A percentile compares a stretch with the other conserved stretches of the same genome.
These are phyloP conservation scores for Chascanopsetta lugubris DNA, from an alignment of 2,113 vertebrate genomes.

Conservation along the genomic window DNA sequence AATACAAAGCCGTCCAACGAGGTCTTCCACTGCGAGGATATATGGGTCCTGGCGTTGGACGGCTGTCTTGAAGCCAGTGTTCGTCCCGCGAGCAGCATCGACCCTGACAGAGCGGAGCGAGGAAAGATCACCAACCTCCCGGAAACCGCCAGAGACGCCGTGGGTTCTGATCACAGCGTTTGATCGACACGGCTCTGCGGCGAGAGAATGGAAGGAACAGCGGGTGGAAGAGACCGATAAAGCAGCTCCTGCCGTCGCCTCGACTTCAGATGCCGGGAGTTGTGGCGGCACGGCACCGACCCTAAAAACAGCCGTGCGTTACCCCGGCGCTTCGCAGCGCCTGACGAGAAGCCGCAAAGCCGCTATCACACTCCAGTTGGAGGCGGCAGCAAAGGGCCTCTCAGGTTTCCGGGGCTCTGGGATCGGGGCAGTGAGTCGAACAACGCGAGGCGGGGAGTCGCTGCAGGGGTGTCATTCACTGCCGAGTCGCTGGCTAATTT, in stretches of 20 bases:
- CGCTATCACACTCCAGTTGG: constrained; percentile 26
- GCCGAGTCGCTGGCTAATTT: constrained; percentile 48
- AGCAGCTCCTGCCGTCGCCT: background rate
- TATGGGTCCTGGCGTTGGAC: constrained; percentile 6
- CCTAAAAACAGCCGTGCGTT: background rate
- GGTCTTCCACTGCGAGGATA: constrained; percentile 9
- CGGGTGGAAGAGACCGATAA: background rate
- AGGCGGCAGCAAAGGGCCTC: background rate
- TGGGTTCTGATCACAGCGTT: background rate
- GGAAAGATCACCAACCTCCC: constrained; percentile 22
- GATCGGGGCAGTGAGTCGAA: constrained; percentile 10
- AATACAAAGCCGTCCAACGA: constrained; percentile 8
- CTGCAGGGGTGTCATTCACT: constrained; percentile 32
- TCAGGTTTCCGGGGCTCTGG: background rate
- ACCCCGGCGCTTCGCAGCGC: constrained; percentile 1
- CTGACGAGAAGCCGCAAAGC: constrained; percentile 21
- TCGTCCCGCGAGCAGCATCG: constrained; percentile 12
- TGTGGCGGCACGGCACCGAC: background rate
- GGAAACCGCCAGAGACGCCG: background rate
- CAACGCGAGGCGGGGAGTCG: constrained; percentile 14
- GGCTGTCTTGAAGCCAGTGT: constrained; percentile 10
- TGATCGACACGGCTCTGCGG: background rate
- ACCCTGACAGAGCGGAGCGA: constrained; percentile 4
- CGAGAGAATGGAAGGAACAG: background rate
- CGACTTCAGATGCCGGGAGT: background rate